Percentiles rank a stretch among this genome's conserved stretches.
phyloP scores from a whole-genome alignment of 2,797 vertebrate genomes.

The Alca torda region DNA sequence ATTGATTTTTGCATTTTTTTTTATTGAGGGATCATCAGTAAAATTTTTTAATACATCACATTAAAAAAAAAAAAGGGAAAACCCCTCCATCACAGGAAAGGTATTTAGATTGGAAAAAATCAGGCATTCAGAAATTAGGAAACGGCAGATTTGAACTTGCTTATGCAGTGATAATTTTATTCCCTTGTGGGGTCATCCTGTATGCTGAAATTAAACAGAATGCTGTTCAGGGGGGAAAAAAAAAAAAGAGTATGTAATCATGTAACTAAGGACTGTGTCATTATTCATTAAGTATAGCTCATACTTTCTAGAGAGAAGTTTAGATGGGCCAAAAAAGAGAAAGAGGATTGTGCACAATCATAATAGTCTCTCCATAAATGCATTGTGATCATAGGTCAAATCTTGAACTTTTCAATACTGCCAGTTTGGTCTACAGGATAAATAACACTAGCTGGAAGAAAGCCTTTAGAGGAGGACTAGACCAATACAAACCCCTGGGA shows the following conservation, averaged over 20 bases:
- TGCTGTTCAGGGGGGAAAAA: neutral
- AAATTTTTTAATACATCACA: neutral
- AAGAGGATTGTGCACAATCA: neutral
- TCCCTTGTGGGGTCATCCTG: neutral
- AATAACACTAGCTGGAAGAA: neutral
- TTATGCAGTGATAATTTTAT: conserved; percentile 8
- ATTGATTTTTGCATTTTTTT: neutral
- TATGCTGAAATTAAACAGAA: conserved; percentile 1
- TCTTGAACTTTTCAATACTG: neutral
- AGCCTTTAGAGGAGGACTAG: neutral
- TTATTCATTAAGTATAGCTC: neutral
- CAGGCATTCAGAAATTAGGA: conserved; percentile 2
- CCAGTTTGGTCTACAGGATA: neutral
- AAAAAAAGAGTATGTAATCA: neutral
- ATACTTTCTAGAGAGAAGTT: neutral
- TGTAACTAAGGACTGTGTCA: neutral
- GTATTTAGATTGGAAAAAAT: neutral
- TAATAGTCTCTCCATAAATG: neutral
- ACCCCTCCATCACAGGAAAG: neutral
- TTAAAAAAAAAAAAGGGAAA: neutral
- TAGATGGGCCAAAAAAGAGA: neutral
- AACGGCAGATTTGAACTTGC: neutral
- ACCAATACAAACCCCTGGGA: neutral
- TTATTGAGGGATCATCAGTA: neutral
- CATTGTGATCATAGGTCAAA: neutral